Percentiles rank a stretch among this genome's conserved stretches.
phyloP scores from a whole-genome alignment of 2,888 invertebrate genomes.

The Lissonota sp. region DNA sequence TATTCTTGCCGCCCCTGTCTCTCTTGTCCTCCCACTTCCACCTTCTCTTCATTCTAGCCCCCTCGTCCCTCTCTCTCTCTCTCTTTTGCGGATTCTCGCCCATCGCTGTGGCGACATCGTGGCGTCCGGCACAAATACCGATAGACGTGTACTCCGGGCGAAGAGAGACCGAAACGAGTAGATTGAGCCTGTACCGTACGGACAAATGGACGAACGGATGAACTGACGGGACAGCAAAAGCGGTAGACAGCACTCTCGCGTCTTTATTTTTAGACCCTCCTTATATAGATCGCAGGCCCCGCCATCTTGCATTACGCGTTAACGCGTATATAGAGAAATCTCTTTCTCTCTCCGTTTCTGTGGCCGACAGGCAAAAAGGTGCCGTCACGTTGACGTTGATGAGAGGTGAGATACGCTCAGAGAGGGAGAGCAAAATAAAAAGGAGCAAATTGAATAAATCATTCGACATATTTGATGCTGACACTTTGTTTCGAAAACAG shows the following conservation, averaged over 20 bases:
- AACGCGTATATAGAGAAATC: conserved; percentile 22
- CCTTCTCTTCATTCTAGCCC: conserved; percentile 32
- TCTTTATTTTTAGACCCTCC: conserved; percentile 57
- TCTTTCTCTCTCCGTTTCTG: conserved; percentile 12
- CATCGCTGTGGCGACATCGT: conserved; percentile 72
- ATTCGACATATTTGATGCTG: no score
- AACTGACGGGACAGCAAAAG: conserved; percentile 34
- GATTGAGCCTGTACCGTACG: conserved; percentile 28
- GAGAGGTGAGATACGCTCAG: no score
- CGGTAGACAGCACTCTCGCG: conserved; percentile 11
- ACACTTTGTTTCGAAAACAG: no score
- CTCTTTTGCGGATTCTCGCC: conserved; percentile 37
- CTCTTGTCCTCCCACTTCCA: conserved; percentile 8
- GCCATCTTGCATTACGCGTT: conserved; percentile 56
- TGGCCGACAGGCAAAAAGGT: background rate
- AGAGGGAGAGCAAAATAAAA: no score
- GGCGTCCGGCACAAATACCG: conserved; percentile 77
- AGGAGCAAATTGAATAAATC: no score
- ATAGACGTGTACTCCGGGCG: conserved; percentile 46
- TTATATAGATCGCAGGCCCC: conserved; percentile 47
- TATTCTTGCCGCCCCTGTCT: conserved; percentile 60
- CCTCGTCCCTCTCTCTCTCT: conserved; percentile 29
- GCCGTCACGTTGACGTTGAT: background rate
- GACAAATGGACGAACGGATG: conserved; percentile 41
- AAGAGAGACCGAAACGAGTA: conserved; percentile 27